Base-by-base conservation (phyloP, 2,888 invertebrate species). In the Tenodera sinensis region DNA sequence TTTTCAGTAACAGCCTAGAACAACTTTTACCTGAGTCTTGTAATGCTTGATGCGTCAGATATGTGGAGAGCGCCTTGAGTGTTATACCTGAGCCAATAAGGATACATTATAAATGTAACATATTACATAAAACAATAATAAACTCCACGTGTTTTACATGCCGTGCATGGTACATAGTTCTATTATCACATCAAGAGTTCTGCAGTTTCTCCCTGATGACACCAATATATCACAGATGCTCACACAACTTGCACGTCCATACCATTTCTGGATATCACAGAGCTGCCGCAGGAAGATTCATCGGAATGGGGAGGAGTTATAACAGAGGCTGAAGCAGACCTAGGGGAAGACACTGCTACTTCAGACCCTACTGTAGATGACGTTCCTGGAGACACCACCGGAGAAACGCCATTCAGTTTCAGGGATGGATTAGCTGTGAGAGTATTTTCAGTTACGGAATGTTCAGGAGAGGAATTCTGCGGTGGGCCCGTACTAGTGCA, bases 401-500 rank as follows among this genome's bases (percentile, higher is more conserved):
- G 47, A 9, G 27, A 27, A 27, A 27, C n/a, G 27, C 86, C 81
- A 81, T 28, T 86, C 25, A 25, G 7, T 47, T 85, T 27, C n/a
- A n/a, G 15, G 86, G 20, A 54, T 28, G 28, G 28, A 42, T 12
- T 42, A 14, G 71, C 1, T 9, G 27, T 7, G 28, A 54, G 25
- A 3, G 71, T 71, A 6, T 71, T 47, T 27, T 85, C 85, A 14
- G 54, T 54, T 6, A 42, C 25, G n/a, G 15, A 14, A 25, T 54
- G 81, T n/a, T 81, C 34, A 28, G 84, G 28, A 15, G 86, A 25
- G 6, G 81, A 30, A 14, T 14, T 15, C 15, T 30, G 28, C n/a
- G n/a, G n/a, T 8, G 30, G 28, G 3, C 54, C 54, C 2, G 82
- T 34, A 9, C 27, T 91, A 25, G 91, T 90, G 91, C 97, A 97